Conservation (phyloP, 2,888 invertebrate genomes). For the Heliconius ethilla region DNA sequence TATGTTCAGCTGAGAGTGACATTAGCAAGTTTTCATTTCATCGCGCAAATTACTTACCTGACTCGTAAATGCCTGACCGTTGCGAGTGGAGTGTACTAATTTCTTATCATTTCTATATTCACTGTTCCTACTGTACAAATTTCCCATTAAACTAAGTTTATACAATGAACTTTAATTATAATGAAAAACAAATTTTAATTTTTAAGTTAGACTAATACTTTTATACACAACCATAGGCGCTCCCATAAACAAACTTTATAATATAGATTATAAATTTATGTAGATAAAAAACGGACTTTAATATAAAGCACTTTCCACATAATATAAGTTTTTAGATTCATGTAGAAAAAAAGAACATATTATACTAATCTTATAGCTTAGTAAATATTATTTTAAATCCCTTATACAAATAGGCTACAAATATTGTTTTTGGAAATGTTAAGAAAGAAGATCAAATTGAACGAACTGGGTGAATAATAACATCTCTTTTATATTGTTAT, state of each 20-base stretch:
- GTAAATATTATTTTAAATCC: not conserved
- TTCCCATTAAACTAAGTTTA: conserved; percentile 71
- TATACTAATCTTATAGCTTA: no score
- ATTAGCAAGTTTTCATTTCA: conserved; percentile 77
- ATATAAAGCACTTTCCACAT: not conserved
- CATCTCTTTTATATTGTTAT: no score
- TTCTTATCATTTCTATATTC: conserved; percentile 62
- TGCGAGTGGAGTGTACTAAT: conserved; percentile 62
- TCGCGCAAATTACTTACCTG: conserved; percentile 64
- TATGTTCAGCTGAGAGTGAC: conserved; percentile 80
- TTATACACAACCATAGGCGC: conserved; percentile 27
- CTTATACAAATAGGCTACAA: not conserved
- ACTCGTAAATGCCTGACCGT: conserved; percentile 73
- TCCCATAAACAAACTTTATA: conserved; percentile 37
- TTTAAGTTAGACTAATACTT: conserved; percentile 30
- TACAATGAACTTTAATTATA: conserved; percentile 26
- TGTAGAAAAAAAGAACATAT: not conserved
- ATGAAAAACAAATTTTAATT: conserved; percentile 29
- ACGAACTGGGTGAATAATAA: no score
- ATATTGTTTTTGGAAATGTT: not conserved
- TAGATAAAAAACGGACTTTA: conserved; percentile 12
- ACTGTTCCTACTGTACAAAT: conserved; percentile 68
- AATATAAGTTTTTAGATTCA: not conserved
- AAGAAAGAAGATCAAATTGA: not conserved
- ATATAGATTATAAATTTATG: conserved; percentile 17